Conservation (phyloP, 1,140 invertebrate species). For the Mamestra configurata region DNA sequence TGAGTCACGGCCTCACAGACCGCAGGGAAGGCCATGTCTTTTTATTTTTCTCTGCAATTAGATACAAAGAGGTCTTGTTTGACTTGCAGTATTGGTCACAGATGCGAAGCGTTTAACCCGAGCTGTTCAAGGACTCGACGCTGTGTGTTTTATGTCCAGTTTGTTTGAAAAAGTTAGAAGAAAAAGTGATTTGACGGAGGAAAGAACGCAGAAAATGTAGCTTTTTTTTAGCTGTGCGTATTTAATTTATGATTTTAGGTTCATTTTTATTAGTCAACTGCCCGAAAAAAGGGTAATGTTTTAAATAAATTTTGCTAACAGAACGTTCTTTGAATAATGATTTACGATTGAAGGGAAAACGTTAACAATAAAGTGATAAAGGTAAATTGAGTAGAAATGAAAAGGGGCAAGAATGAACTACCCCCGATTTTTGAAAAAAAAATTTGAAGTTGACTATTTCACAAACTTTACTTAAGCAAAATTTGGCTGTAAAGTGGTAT, state of each 20-base stretch:
- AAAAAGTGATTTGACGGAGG: background rate
- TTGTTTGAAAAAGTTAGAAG: background rate
- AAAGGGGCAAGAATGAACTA: too few relatives aligned
- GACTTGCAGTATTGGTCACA: constrained; percentile 41
- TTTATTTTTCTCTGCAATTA: constrained; percentile 66
- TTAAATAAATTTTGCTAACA: background rate
- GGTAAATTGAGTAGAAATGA: too few relatives aligned
- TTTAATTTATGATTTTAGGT: too few relatives aligned
- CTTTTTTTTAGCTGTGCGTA: constrained; percentile 19
- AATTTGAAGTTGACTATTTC: too few relatives aligned
- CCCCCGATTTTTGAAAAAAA: too few relatives aligned
- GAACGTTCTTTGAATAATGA: too few relatives aligned
- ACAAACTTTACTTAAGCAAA: too few relatives aligned
- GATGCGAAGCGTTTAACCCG: constrained; percentile 24
- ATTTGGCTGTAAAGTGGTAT: too few relatives aligned
- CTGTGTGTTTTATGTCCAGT: constrained; percentile 15
- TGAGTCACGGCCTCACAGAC: constrained; percentile 18
- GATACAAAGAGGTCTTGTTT: constrained; percentile 65
- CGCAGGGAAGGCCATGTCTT: constrained; percentile 16
- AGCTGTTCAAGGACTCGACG: constrained; percentile 31
- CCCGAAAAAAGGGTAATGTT: too few relatives aligned
- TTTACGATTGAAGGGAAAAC: too few relatives aligned
- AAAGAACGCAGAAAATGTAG: background rate
- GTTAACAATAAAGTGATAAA: too few relatives aligned
- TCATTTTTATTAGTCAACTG: background rate